Base-by-base conservation (phyloP, 1,140 invertebrate genomes). In the Cotesia glomerata region DNA sequence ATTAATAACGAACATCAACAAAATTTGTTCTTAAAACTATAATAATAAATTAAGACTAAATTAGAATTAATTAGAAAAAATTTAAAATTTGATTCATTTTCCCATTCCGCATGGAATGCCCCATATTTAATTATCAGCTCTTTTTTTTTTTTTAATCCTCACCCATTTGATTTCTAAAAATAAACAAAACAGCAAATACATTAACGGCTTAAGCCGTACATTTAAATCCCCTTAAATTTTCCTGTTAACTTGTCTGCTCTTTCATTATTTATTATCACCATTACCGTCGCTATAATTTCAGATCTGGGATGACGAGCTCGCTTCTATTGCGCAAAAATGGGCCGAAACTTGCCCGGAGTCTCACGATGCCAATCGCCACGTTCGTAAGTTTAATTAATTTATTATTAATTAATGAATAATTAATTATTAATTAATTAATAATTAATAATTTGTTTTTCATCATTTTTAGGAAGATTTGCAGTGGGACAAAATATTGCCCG, bases 231-330 rank as follows among this genome's bases (percentile, higher is more conserved):
- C 18, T 67, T 36, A 34, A 34, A 34, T 67, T 54, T 26, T 26
- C 26, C 26, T 26, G 26, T 26, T 49, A 67, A 34, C 67, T 16
- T 36, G 67, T 32, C 64, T 13, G 35, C 59, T 11, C 36, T 26
- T 34, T 11, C 35, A 39, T 69, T 61, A 58, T 58, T 59, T 69
- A 16, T 52, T 64, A 39, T 36, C 36, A 14, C 75, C 14, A 26
- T 13, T 45, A 26, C 13, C 1, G 26, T 26, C 26, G 26, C 26
- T 26, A 26, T 26, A 26, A 26, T 26, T 26, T 26, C 26, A 93
- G 92, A 88, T 91, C 78, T 97, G 95, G 95, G 95, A 97, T 81
- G 93, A 96, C 59, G 94, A 96, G 82, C 86, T 97, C 71, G 95
- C 95, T 11, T 84, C 88, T 4, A 88, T 91, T 56, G 95, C 95